Evolutionary conservation across 2,888 invertebrate genomes (phyloP).

Genomic region (Anthophora plumipes): DNA sequence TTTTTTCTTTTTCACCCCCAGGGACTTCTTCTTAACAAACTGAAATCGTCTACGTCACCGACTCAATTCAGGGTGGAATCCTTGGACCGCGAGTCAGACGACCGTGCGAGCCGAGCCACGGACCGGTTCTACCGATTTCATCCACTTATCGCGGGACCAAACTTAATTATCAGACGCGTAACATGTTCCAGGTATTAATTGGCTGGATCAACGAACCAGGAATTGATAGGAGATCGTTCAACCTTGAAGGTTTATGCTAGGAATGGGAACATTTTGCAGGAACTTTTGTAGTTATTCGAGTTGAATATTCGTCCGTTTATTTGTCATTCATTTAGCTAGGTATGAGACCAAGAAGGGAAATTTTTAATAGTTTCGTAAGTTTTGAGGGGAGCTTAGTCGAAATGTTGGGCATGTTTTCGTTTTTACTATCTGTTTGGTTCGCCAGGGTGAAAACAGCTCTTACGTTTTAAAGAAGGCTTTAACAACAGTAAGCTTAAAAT

Average conservation of each 20-base stretch:
- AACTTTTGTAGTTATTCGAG: not conserved
- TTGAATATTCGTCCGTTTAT: not conserved
- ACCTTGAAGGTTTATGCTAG: not conserved
- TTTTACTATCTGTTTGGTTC: too few relatives aligned
- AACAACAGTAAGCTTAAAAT: too few relatives aligned
- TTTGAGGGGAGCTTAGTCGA: too few relatives aligned
- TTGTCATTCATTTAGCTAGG: too few relatives aligned
- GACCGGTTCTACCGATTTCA: constrained; percentile 33
- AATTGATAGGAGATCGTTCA: not conserved
- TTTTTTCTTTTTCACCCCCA: constrained; percentile 32
- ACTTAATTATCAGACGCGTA: constrained; percentile 26
- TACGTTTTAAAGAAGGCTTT: too few relatives aligned
- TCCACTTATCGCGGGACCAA: constrained; percentile 19
- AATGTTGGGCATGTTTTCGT: too few relatives aligned
- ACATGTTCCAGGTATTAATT: constrained; percentile 36
- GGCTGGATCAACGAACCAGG: not conserved
- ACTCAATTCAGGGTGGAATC: constrained; percentile 52
- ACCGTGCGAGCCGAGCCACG: not conserved
- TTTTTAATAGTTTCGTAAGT: too few relatives aligned
- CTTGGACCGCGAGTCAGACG: constrained; percentile 8
- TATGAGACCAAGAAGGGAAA: too few relatives aligned
- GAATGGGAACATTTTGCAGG: not conserved
- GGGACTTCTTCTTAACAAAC: constrained; percentile 26
- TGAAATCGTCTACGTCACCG: constrained; percentile 41
- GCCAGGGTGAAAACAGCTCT: too few relatives aligned